Percentiles rank a stretch among this genome's conserved stretches.
phyloP scores from a whole-genome alignment of 2,113 vertebrate genomes.

The Cephalopterus ornatus region DNA sequence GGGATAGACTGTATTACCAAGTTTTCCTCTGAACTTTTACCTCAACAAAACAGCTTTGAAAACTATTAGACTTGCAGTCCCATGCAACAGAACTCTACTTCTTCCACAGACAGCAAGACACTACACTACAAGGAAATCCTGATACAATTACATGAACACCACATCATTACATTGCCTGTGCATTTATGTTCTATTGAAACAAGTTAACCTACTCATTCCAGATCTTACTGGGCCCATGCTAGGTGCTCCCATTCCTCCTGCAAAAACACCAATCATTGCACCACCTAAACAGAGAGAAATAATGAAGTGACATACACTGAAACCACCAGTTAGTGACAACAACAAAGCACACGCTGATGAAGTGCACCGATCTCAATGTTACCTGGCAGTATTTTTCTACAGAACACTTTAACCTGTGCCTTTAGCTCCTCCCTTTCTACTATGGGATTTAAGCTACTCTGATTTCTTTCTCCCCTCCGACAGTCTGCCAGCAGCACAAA shows the following conservation, averaged over 20 bases:
- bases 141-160: background rate
- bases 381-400: background rate
- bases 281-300: slow-evolving; percentile 77
- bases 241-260: slow-evolving; percentile 90
- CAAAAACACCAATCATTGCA: slow-evolving; percentile 88
- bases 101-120: background rate
- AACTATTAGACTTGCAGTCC: background rate
- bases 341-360: background rate
- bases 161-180: slow-evolving; percentile 11
- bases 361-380: background rate
- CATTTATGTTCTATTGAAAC: slow-evolving; percentile 67
- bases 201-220: slow-evolving; percentile 88
- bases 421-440: background rate
- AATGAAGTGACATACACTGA: slow-evolving; percentile 49
- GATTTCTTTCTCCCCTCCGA: background rate
- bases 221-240: slow-evolving; percentile 89
- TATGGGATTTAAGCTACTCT: background rate
- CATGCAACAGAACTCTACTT: background rate
- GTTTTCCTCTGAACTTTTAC: background rate
- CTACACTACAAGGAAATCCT: background rate
- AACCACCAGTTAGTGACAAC: slow-evolving; percentile 22
- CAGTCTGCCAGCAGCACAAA: background rate
- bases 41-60: background rate
- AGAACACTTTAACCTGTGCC: background rate
- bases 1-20: background rate